Conservation (phyloP, 2,888 invertebrate genomes). For the Meghimatium bilineatum region DNA sequence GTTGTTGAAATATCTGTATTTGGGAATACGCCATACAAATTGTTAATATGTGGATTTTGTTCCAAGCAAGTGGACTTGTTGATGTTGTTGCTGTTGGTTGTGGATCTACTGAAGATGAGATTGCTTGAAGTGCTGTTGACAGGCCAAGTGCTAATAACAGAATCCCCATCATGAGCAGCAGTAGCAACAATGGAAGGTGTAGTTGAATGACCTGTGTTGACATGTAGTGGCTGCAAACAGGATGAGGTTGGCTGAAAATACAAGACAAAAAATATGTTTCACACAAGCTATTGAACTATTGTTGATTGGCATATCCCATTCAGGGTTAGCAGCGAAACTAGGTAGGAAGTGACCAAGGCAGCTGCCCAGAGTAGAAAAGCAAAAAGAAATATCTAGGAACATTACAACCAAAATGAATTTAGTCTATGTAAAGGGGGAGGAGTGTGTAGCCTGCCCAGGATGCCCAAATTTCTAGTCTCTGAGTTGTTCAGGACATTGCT, state of each 20-base stretch:
- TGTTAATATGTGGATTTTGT: conserved; percentile 6
- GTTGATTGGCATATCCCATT: too few species aligned
- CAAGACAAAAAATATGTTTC: conserved; percentile 6
- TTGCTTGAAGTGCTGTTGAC: conserved; percentile 5
- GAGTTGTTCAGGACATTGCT: too few species aligned
- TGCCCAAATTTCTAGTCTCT: too few species aligned
- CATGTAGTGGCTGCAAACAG: conserved; percentile 34
- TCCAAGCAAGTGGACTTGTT: conserved; percentile 17
- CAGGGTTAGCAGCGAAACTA: too few species aligned
- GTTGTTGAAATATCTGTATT: conserved; percentile 6
- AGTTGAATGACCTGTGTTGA: conserved; percentile 22
- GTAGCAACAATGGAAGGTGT: not conserved
- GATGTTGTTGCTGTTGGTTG: conserved; percentile 23
- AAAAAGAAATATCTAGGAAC: too few species aligned
- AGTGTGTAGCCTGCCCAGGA: too few species aligned
- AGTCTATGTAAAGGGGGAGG: too few species aligned
- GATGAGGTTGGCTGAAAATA: conserved; percentile 15
- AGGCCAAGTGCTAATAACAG: conserved; percentile 9
- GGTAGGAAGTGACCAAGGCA: too few species aligned
- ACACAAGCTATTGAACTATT: not conserved
- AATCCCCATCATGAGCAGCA: not conserved
- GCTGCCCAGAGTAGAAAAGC: too few species aligned
- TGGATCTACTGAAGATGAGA: conserved; percentile 6
- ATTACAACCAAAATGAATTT: too few species aligned
- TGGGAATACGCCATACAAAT: not conserved